Percentiles rank a stretch among this genome's conserved stretches.
Evolutionary conservation across 1,140 invertebrate genomes (phyloP).

Genomic region (Dendrolimus kikuchii): DNA sequence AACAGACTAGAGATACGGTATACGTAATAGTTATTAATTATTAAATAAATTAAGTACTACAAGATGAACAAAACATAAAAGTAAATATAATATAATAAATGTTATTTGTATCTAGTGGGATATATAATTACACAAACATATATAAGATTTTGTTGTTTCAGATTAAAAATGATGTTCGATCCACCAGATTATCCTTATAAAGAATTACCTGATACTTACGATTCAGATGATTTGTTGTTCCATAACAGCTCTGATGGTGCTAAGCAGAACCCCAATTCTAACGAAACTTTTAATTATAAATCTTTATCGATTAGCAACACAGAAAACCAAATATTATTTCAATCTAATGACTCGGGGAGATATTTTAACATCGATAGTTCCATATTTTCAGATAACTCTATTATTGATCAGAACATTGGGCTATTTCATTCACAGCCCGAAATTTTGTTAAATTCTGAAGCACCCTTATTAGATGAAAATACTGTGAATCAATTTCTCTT

Average conservation of each 20-base stretch:
- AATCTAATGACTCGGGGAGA: constrained; percentile 36
- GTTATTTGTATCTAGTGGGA: no score
- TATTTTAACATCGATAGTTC: constrained; percentile 37
- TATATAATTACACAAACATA: constrained; percentile 1
- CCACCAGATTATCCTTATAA: constrained; percentile 55
- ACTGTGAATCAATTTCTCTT: constrained; percentile 59
- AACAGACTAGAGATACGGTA: no score
- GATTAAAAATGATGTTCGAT: constrained; percentile 55
- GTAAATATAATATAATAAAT: no score
- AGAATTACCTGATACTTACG: constrained; percentile 46
- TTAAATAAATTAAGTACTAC: no score
- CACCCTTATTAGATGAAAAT: constrained; percentile 51
- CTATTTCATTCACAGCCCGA: constrained; percentile 36
- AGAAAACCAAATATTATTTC: constrained; percentile 38
- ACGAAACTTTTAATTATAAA: constrained; percentile 31
- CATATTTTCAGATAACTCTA: constrained; percentile 15
- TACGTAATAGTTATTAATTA: no score
- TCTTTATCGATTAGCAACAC: constrained; percentile 28
- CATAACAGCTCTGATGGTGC: constrained; percentile 17
- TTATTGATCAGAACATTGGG: constrained; percentile 23
- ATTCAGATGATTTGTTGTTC: constrained; percentile 40
- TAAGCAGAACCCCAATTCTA: constrained; percentile 11
- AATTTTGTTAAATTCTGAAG: constrained; percentile 42
- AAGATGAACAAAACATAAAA: no score
- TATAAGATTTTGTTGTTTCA: constrained; percentile 24